Percentiles rank a stretch among this genome's conserved stretches.
Evolutionary conservation across 64 coral and sea anemone species (phyloP).

Genomic region (Montipora efflorescens): DNA sequence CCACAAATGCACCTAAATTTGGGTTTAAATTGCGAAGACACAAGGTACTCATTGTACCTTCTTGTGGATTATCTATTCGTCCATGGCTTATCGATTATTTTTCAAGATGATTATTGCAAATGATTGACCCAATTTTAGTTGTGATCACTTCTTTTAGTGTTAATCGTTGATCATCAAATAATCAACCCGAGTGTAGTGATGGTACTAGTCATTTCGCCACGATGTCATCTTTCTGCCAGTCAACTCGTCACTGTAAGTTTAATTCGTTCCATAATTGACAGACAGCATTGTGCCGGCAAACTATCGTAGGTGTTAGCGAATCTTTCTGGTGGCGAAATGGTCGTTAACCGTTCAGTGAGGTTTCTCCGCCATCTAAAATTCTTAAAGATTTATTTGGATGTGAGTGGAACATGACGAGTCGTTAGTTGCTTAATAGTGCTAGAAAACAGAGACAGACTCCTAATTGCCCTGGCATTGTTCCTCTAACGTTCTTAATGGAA

Average conservation of each 20-base stretch:
- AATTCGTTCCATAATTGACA: no score
- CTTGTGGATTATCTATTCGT: no score
- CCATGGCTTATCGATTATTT: neutral
- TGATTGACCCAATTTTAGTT: neutral
- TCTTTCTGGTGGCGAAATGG: no score
- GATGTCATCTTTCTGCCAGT: no score
- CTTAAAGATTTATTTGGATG: neutral
- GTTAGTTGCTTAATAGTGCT: slow-evolving; percentile 52
- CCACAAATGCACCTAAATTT: no score
- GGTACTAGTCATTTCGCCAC: no score
- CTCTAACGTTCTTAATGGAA: slow-evolving; percentile 55
- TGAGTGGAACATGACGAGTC: slow-evolving; percentile 22
- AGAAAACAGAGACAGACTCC: neutral
- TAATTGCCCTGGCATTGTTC: slow-evolving; percentile 53
- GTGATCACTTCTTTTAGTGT: neutral
- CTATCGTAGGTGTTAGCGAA: no score
- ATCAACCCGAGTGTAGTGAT: neutral
- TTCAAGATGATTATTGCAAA: neutral
- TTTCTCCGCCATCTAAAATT: neutral
- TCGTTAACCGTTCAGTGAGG: neutral
- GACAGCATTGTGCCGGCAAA: no score
- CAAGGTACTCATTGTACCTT: no score
- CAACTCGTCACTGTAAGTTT: no score
- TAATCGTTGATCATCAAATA: neutral
- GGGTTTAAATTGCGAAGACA: no score